Conservation (phyloP, 1,140 invertebrate genomes). For the Drosophila erecta region DNA sequence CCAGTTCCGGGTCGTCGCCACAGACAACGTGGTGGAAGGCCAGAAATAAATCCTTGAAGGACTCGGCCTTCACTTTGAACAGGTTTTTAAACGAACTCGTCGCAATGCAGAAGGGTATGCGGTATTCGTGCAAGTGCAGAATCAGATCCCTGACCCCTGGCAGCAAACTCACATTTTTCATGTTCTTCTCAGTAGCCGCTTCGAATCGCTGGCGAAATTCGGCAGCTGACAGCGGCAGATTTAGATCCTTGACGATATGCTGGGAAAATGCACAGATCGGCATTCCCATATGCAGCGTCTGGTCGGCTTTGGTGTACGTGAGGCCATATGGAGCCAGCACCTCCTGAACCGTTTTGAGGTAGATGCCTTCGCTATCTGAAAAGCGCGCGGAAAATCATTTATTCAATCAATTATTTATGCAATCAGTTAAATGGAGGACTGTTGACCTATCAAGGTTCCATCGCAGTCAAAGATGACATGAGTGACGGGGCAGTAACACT, state of each 20-base stretch:
- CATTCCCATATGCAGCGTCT: slow-evolving; percentile 30
- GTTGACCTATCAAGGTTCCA: slow-evolving; percentile 59
- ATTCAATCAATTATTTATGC: no score
- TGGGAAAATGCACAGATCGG: accelerated
- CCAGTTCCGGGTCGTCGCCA: slow-evolving; percentile 94
- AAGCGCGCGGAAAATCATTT: no score
- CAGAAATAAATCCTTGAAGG: slow-evolving; percentile 89
- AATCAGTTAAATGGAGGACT: background rate
- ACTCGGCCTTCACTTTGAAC: slow-evolving; percentile 90
- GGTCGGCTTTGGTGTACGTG: slow-evolving; percentile 15
- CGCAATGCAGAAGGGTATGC: slow-evolving; percentile 94
- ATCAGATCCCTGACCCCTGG: slow-evolving; percentile 92
- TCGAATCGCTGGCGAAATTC: slow-evolving; percentile 2
- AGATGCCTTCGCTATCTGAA: slow-evolving; percentile 49
- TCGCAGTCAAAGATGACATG: slow-evolving; percentile 66
- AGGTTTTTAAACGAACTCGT: slow-evolving; percentile 91
- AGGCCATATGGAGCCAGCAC: slow-evolving; percentile 17
- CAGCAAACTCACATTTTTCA: slow-evolving; percentile 32
- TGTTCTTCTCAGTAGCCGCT: background rate
- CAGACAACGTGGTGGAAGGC: slow-evolving; percentile 93
- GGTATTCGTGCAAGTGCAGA: slow-evolving; percentile 90
- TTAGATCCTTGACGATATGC: background rate
- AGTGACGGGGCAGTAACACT: slow-evolving; percentile 21
- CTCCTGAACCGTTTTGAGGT: background rate
- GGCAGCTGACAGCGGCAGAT: slow-evolving; percentile 21